Evolutionary conservation across 2,888 invertebrate genomes (phyloP), one percentile per base, ranked within the genome.

Genomic region (Saturnia pavonia): DNA sequence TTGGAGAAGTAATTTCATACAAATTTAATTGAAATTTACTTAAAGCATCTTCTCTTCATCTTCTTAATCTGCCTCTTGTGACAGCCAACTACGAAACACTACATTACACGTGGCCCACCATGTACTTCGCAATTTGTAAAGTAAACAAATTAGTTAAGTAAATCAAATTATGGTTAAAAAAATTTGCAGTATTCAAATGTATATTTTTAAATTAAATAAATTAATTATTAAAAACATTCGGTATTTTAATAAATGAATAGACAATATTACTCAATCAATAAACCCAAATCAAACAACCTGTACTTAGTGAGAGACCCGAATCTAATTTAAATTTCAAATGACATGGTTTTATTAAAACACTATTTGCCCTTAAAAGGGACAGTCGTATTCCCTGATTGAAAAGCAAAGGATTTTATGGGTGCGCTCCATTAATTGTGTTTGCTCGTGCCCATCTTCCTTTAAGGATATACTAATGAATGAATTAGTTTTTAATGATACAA

Each of bases 251-350:
- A 19, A 67, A 67, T 66, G 48, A 40, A 48, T 48, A 22, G 6
- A 19, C 42, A 51, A 70, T 25, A 40, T 16, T 27, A 3, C 25
- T 25, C 65, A 69, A 9, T 54, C 40, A 51, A 19, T 42, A 70
- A 54, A 51, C 34, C 22, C 65, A 40, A 34, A 69, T 65, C 69
- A 51, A 65, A 51, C 34, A 65, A 48, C 65, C 40, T 48, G 40
- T 65, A 6, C 34, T 25, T 66, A 42, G 66, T 42, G 66, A 66
- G 65, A 65, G 69, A 63, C 65, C 45, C 45, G 40, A 67, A 25
- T 70, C 48, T 16, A 65, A 71, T 71, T 71, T 71, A 68, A 68
- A 71, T 51, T 65, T 68, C 71, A 71, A 71, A 71, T 67, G 67
- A 68, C 40, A 60, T 60, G 68, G 63, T 65, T 68, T 68, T 63